Evolutionary conservation across 2,113 vertebrate genomes (phyloP), one percentile per base, ranked within the genome.

Genomic region (Sitta europaea): DNA sequence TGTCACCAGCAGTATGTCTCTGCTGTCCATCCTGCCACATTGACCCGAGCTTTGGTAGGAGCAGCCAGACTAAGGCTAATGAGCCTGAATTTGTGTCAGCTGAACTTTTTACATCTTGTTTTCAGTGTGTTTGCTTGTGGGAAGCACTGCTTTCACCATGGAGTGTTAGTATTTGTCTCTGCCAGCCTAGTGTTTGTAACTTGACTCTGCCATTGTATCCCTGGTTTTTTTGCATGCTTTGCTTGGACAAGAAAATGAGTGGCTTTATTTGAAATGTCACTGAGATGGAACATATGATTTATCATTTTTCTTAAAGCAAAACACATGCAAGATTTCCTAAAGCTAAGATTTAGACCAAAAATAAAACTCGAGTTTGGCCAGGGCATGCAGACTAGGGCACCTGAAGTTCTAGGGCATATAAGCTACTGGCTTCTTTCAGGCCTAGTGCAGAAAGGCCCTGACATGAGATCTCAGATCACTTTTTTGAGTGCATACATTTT

Each of bases 281-380:
- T 65, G 45, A 76, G 47, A 53, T 86, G 29, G 17, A 94, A 50
- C 50, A 35, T 75, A 73, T 72, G n/a, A 84, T 92, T 82, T 91
- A 86, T 67, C 23, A 76, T 71, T 70, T 83, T 94, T 91, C 38
- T 90, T 92, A 82, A 92, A 90, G 81, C 59, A 82, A 79, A 66
- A 53, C 31, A 77, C 36, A 31, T 36, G 53, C 6, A 2, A 70
- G 54, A 62, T 91, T 96, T 97, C 36, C 73, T 79, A 90, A 88
- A 88, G 22, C 75, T 77, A 57, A 51, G 40, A 75, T 78, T 94
- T 93, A 92, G 75, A 72, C 38, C 47, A 78, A 75, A 94, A 96
- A 79, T 90, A 96, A 93, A 93, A 86, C 18, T 2, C 2, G 33
- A 61, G 31, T 67, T 81, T 78, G 35, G 12, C 80, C 19, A 1